phyloP scores from a whole-genome alignment of 2,113 vertebrate genomes.

The Sinocyclocheilus rhinocerous region DNA sequence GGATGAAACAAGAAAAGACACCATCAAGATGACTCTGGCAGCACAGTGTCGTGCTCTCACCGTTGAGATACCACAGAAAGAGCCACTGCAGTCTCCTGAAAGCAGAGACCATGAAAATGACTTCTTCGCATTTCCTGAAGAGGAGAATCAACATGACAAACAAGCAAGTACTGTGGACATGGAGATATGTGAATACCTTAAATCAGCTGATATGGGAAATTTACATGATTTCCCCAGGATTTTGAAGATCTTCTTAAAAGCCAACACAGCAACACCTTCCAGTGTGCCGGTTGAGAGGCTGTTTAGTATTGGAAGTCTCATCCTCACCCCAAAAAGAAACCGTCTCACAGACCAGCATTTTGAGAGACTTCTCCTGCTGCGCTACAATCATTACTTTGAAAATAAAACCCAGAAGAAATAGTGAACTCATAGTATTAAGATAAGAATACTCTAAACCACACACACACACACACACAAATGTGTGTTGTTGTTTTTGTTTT shows the following conservation, averaged over 20 bases:
- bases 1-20: constrained; percentile 8
- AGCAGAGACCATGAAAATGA: neutral
- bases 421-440: neutral
- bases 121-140: neutral
- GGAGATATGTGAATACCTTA: neutral
- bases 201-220: neutral
- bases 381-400: constrained; percentile 1
- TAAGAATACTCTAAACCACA: neutral
- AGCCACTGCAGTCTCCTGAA: neutral
- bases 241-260: neutral
- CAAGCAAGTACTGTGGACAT: neutral
- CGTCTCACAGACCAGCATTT: neutral
- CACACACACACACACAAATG: no score
- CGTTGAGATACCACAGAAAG: neutral
- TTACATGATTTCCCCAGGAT: neutral
- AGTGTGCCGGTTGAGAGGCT: neutral
- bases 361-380: neutral
- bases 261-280: neutral
- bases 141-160: neutral
- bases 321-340: constrained; percentile 15
- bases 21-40: neutral
- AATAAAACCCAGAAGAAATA: neutral
- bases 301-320: neutral
- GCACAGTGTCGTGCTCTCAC: neutral
- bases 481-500: no score